Conservation (phyloP, 2,888 invertebrate species). For the Protonemura montana region DNA sequence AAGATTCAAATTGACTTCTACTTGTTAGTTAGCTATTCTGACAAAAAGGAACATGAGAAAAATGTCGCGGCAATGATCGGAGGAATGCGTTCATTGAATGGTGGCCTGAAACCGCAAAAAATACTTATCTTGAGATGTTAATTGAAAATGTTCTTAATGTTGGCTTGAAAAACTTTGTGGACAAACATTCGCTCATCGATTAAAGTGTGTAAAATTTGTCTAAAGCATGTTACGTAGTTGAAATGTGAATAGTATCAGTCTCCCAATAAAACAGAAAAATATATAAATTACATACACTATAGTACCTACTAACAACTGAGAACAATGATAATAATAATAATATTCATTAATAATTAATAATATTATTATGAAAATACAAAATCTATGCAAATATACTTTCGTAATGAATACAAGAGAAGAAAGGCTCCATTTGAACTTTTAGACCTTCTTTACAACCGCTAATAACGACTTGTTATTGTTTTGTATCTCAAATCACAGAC, state of each 20-base stretch:
- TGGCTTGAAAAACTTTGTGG: neutral
- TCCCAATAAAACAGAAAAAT: constrained; percentile 30
- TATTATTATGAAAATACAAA: constrained; percentile 24
- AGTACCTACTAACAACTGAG: constrained; percentile 12
- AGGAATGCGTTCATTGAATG: neutral
- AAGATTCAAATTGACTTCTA: neutral
- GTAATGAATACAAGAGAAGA: constrained; percentile 33
- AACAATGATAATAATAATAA: constrained; percentile 12
- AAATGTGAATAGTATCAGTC: constrained; percentile 21
- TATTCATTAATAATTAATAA: constrained; percentile 27
- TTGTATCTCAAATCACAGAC: constrained; percentile 12
- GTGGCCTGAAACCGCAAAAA: neutral
- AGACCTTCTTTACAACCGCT: constrained; percentile 10
- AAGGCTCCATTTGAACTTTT: constrained; percentile 18
- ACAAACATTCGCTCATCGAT: neutral
- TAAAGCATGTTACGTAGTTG: neutral
- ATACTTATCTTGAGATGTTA: neutral
- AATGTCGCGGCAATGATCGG: neutral
- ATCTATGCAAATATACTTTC: constrained; percentile 20
- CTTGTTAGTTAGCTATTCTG: neutral
- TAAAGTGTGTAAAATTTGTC: neutral
- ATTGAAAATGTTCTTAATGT: neutral
- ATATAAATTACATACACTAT: constrained; percentile 32
- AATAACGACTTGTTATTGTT: neutral
- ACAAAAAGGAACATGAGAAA: neutral